Base-by-base conservation (phyloP, 53 echinoderm and acorn worm species). In the Holothuria scabra region DNA sequence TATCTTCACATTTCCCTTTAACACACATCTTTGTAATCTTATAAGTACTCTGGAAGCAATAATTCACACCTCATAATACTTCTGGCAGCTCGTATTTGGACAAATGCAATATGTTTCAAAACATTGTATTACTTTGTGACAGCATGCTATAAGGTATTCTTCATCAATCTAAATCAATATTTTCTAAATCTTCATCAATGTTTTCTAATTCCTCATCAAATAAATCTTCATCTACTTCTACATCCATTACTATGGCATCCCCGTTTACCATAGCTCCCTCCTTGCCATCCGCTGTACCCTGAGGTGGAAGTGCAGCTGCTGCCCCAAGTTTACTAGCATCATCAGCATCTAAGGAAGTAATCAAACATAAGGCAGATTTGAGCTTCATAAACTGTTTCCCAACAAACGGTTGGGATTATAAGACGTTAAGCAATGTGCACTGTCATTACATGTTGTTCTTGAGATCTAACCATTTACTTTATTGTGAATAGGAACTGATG, bases 161-260 rank as follows among this genome's bases (percentile, higher is more conserved):
- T 26, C 28, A 59, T 87, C 82, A 81, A 33, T 95, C 87, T 55
- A 99, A 86, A 59, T 99, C 92, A 59, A 99, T 84, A 60, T 87
- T 74, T 41, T 97, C 89, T 64, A 97, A 52, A 34, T 94, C 97
- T 31, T 90, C 90, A 29, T 97, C 97, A 60, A 97, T 56, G 33
- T 67, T 87, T 65, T 97, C 97, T 28, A 90, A 65, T 67, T 99
- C 99, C 21, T 88, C 91, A n/a, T 90, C 94, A 84, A 99, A 99
- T 61, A 99, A 89, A 29, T 95, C 89, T 65, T 97, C 97, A 58
- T 97, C 97, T 20, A 97, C 93, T 59, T 94, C 94, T 24, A 97
- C 93, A 29, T 99, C 99, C 25, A 88, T 83, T 38, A 41, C 84
- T 41, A 95, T 88, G 65, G 87, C 84, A 30, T 74, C 66, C 65